A percentile compares a stretch with the other conserved stretches of the same genome.
Evolutionary conservation across 2,797 vertebrate genomes (phyloP).

Genomic region (Trachops cirrhosus): DNA sequence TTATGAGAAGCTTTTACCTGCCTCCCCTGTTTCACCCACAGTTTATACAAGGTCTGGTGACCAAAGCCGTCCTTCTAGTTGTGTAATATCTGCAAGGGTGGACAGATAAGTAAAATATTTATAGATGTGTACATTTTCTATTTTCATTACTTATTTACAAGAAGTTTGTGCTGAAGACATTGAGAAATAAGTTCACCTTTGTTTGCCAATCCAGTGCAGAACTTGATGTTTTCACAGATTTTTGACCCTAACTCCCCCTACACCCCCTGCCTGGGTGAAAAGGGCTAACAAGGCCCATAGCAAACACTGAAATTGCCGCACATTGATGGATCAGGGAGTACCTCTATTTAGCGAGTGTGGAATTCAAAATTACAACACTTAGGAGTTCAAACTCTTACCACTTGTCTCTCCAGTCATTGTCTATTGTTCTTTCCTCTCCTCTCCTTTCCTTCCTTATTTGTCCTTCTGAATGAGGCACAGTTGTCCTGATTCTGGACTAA

Average conservation of each 20-base stretch:
- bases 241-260: neutral
- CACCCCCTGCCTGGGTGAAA: neutral
- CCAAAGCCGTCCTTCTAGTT: neutral
- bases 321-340: no score
- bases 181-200: neutral
- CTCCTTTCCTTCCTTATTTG: neutral
- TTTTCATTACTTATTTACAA: neutral
- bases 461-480: neutral
- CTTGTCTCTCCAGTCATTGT: neutral
- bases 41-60: neutral
- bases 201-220: neutral
- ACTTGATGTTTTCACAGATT: neutral
- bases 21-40: neutral
- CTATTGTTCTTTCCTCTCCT: neutral
- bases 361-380: neutral
- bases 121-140: neutral
- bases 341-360: neutral
- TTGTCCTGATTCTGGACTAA: neutral
- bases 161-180: neutral
- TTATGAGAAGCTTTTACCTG: neutral
- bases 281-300: fast-evolving
- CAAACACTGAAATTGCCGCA: neutral
- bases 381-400: neutral
- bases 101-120: neutral
- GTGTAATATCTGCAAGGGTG: neutral